Conservation (phyloP, 1,140 invertebrate species). For the Drosophila tropicalis region DNA sequence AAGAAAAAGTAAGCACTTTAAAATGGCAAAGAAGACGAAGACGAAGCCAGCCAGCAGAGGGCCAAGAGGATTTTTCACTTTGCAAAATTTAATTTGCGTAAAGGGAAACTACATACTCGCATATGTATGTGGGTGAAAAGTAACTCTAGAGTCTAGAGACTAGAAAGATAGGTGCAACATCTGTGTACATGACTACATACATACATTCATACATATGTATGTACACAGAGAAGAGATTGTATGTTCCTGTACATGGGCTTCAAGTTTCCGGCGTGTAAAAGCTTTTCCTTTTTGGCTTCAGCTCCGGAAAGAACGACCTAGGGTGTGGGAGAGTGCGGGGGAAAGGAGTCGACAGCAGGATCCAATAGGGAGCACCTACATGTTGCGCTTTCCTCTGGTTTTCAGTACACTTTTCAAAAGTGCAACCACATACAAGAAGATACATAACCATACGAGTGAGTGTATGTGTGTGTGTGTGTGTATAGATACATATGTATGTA, state of each 20-base stretch:
- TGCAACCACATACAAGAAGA: constrained; percentile 5
- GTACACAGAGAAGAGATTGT: neutral
- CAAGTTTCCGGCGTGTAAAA: constrained; percentile 4
- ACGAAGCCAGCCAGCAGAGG: neutral
- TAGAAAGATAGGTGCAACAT: neutral
- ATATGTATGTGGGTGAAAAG: neutral
- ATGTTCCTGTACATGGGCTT: constrained; percentile 8
- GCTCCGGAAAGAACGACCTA: neutral
- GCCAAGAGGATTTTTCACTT: neutral
- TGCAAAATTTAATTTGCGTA: neutral
- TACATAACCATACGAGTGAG: constrained; percentile 1
- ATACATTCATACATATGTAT: neutral
- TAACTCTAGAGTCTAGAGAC: neutral
- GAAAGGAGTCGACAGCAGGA: constrained; percentile 15
- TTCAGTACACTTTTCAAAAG: constrained; percentile 3
- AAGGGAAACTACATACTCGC: neutral
- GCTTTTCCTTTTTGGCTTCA: constrained; percentile 10
- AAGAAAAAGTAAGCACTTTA: neutral
- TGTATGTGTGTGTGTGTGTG: constrained; percentile 4
- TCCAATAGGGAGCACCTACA: constrained; percentile 44
- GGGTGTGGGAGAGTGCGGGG: neutral
- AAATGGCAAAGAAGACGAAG: neutral
- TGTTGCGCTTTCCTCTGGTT: constrained; percentile 51
- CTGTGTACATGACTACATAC: neutral
- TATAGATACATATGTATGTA: no score